Base-by-base conservation (phyloP, 2,888 invertebrate genomes). In the Cenopis cana region DNA sequence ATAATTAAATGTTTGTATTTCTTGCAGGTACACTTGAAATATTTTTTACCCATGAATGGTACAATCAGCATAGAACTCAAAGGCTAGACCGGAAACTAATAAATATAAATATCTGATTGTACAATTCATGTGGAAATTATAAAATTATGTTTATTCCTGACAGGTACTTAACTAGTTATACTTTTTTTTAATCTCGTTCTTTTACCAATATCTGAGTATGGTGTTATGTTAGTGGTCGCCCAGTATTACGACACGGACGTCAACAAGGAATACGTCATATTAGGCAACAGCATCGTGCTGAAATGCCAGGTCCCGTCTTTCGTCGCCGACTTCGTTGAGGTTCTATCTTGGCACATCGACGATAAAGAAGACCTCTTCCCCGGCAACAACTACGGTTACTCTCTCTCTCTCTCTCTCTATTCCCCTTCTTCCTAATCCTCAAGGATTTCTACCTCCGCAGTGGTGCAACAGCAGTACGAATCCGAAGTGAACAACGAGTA, bases 401-500 rank as follows among this genome's bases (percentile, higher is more conserved):
- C 72, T 74, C 73, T 33, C 33, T 74, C 70, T 24, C 24, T 24
- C 75, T 72, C 74, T 73, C 33, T 52, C 69, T 59, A 52, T 17
- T 66, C 64, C 61, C 18, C 71, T 73, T 72, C 73, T 62, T 68
- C 66, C 73, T 71, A 74, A 59, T 73, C 73, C 73, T 73, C 62
- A 61, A 69, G 76, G 74, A 66, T 74, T 66, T 73, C 74, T 62
- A 69, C 55, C 78, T 74, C 75, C 82, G 74, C 95, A 98, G 98
- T 98, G 92, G 98, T 98, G 82, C 97, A 97, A 85, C 98, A 98
- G 89, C 96, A 96, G 89, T 98, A 98, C 91, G 97, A 97, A 91
- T 97, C 97, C 75, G 98, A 98, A 94, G 98, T 98, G 79, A 97
- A 97, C 93, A 97, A 98, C 92, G 98, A 98, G 88, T 97, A 98